Percentiles rank a stretch among this genome's conserved stretches.
These are phyloP conservation scores for Hafferia zeledoni DNA, from an alignment of 2,797 vertebrate genomes.

Conservation along the genomic window DNA sequence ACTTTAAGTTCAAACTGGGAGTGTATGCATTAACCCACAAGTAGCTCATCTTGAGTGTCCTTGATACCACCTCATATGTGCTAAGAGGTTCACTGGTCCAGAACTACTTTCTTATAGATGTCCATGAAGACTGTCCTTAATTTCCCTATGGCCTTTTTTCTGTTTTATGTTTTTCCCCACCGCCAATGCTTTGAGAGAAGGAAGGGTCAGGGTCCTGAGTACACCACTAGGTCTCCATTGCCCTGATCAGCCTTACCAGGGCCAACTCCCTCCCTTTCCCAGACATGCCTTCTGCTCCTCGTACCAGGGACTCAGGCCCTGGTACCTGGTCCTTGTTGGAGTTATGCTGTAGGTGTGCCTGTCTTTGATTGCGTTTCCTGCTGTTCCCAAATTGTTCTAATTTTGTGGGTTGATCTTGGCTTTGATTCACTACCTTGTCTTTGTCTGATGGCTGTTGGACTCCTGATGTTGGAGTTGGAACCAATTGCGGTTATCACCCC, in stretches of 20 bases:
- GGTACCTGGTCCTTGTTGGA: background rate
- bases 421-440: background rate
- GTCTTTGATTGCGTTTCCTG: background rate
- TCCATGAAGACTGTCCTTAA: background rate
- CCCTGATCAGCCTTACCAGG: background rate
- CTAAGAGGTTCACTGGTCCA: background rate
- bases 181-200: background rate
- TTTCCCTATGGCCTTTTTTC: background rate
- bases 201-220: background rate
- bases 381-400: background rate
- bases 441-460: background rate
- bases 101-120: background rate
- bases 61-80: background rate
- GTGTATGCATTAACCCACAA: background rate
- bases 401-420: background rate
- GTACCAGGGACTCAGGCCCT: background rate
- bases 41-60: background rate
- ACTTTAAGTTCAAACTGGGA: background rate
- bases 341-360: background rate
- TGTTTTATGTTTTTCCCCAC: background rate
- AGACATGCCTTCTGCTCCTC: background rate
- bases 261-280: no score
- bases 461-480: background rate
- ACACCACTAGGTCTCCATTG: background rate
- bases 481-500: background rate